A percentile compares a stretch with the other conserved stretches of the same genome.
Evolutionary conservation across 2,113 vertebrate species (phyloP).

Genomic region (Ia io): DNA sequence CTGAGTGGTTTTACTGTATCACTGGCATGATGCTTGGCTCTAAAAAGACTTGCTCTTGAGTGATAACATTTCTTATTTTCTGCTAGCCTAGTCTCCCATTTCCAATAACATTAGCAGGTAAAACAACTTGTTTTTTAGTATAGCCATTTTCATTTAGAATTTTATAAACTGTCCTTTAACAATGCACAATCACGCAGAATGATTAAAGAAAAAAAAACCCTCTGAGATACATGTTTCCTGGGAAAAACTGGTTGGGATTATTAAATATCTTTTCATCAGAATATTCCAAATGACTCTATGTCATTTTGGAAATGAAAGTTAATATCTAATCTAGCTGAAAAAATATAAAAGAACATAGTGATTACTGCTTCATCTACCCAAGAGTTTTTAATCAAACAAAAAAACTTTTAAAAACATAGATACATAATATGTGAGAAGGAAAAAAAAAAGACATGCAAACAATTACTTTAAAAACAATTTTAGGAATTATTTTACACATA

Average conservation of each 20-base stretch:
- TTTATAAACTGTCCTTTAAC: slow-evolving; percentile 46
- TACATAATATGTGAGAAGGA: background rate
- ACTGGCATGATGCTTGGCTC: background rate
- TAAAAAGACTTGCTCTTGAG: background rate
- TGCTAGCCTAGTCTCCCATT: background rate
- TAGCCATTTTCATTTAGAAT: slow-evolving; percentile 23
- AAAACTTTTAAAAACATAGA: background rate
- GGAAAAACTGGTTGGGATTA: slow-evolving; percentile 44
- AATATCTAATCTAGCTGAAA: slow-evolving; percentile 57
- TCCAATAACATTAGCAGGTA: background rate
- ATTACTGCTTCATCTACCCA: slow-evolving; percentile 29
- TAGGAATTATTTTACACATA: slow-evolving; percentile 1
- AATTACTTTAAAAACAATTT: background rate
- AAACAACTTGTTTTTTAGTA: slow-evolving; percentile 44
- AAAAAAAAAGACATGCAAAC: background rate
- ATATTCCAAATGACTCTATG: slow-evolving; percentile 31
- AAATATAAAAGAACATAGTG: slow-evolving; percentile 44
- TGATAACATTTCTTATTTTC: slow-evolving; percentile 34
- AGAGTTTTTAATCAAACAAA: slow-evolving; percentile 26
- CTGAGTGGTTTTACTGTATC: background rate
- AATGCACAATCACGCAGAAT: slow-evolving; percentile 49
- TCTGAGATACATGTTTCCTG: slow-evolving; percentile 29
- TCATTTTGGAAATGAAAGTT: slow-evolving; percentile 64
- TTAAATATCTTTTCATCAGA: slow-evolving; percentile 22
- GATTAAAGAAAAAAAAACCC: slow-evolving; percentile 4